These are phyloP conservation scores for Mionectes olivaceus DNA, from an alignment of 2,797 vertebrate species.

Conservation along the genomic window DNA sequence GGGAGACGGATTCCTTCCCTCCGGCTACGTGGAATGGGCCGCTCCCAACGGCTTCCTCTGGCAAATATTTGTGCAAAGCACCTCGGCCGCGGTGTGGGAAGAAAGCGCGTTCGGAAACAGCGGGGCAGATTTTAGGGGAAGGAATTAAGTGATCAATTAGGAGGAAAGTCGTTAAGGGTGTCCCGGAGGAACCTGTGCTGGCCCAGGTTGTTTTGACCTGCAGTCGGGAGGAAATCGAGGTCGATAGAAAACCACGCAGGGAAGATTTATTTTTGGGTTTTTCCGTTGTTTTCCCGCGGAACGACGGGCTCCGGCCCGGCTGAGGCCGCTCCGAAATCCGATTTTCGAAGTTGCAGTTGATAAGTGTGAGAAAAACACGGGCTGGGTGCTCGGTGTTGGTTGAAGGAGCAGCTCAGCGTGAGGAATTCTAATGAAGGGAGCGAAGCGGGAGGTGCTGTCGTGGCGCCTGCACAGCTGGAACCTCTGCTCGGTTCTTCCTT, in stretches of 20 bases:
- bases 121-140: rapidly evolving
- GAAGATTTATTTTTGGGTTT: not conserved
- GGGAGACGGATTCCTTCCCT: not conserved
- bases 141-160: not conserved
- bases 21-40: not conserved
- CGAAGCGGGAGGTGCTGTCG: not conserved
- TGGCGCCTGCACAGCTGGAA: not conserved
- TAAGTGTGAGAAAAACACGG: not conserved
- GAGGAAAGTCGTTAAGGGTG: not conserved
- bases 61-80: not conserved
- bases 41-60: not conserved
- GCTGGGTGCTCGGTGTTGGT: not conserved
- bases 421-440: not conserved
- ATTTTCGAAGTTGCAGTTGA: not conserved
- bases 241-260: rapidly evolving
- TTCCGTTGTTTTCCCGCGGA: not conserved
- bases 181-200: not conserved
- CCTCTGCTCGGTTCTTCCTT: not conserved
- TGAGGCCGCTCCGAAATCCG: not conserved
- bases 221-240: not conserved
- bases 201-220: not conserved
- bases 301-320: not conserved
- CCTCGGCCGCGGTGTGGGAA: rapidly evolving
- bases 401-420: not conserved
- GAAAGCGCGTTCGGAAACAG: rapidly evolving